A percentile compares a stretch with the other conserved stretches of the same genome.
These are phyloP conservation scores for Drosophila mimica DNA, from an alignment of 2,888 invertebrate genomes.

Conservation along the genomic window DNA sequence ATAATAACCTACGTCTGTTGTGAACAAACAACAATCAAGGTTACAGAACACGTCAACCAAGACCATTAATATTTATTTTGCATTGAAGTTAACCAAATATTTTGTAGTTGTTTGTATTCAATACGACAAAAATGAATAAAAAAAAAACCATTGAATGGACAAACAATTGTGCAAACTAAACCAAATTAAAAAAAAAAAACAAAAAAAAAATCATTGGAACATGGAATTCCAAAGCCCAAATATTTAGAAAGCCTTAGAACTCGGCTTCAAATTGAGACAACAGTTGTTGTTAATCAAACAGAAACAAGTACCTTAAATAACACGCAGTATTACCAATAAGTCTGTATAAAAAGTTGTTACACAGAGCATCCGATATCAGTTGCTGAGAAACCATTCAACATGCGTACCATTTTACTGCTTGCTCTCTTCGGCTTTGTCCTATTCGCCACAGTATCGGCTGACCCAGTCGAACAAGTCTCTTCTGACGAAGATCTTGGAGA, in stretches of 20 bases:
- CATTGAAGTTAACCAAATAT: not conserved
- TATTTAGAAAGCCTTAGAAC: slow-evolving; percentile 41
- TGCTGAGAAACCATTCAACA: slow-evolving; percentile 39
- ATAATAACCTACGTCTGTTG: no score
- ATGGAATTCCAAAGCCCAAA: slow-evolving; percentile 28
- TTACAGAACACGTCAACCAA: not conserved
- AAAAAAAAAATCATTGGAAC: slow-evolving; percentile 4
- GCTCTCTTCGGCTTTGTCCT: slow-evolving; percentile 67
- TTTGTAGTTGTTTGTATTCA: not conserved
- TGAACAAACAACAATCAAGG: not conserved
- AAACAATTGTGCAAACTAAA: slow-evolving; percentile 54
- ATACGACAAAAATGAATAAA: slow-evolving; percentile 37
- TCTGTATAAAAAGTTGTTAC: slow-evolving; percentile 50
- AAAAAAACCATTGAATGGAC: not conserved
- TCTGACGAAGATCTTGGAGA: not conserved
- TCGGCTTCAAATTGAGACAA: slow-evolving; percentile 25
- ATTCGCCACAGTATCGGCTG: slow-evolving; percentile 42
- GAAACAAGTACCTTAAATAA: slow-evolving; percentile 19
- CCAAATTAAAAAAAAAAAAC: slow-evolving; percentile 33
- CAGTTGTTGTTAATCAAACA: slow-evolving; percentile 63
- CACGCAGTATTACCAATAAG: slow-evolving; percentile 3
- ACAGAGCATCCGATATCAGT: slow-evolving; percentile 51
- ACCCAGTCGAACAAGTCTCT: not conserved
- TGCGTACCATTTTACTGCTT: slow-evolving; percentile 60
- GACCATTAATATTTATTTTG: slow-evolving; percentile 2